These are phyloP conservation scores for Aegithalos caudatus DNA, from an alignment of 2,113 vertebrate species.

Conservation along the genomic window DNA sequence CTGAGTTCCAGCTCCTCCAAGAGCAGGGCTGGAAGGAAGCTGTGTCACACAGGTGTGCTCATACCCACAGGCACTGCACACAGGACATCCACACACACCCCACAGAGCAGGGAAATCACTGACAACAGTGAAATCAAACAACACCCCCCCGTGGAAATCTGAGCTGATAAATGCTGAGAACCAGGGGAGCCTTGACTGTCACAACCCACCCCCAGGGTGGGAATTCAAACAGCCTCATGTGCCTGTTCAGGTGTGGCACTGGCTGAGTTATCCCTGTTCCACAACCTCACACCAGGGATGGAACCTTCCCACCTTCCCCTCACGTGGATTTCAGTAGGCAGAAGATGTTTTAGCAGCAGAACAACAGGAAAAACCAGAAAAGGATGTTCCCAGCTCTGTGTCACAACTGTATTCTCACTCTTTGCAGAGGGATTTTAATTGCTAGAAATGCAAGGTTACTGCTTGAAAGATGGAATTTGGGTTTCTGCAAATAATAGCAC, in stretches of 20 bases:
- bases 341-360: neutral
- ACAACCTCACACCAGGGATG: neutral
- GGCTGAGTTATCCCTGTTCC: neutral
- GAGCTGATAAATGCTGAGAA: neutral
- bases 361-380: neutral
- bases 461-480: neutral
- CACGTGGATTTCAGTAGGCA: neutral
- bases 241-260: accelerated
- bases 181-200: neutral
- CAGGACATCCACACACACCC: neutral
- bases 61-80: accelerated
- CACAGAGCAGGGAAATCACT: neutral
- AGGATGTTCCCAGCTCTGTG: neutral
- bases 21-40: neutral
- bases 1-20: neutral
- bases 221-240: neutral
- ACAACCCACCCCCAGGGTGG: neutral
- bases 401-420: neutral
- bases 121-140: neutral
- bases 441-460: neutral
- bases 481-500: neutral
- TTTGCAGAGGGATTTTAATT: neutral
- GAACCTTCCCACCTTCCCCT: neutral
- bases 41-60: accelerated
- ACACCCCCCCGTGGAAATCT: neutral